These are phyloP conservation scores for Xenotilapia caudafasciata DNA, from an alignment of 2,113 vertebrate genomes.

Conservation along the genomic window DNA sequence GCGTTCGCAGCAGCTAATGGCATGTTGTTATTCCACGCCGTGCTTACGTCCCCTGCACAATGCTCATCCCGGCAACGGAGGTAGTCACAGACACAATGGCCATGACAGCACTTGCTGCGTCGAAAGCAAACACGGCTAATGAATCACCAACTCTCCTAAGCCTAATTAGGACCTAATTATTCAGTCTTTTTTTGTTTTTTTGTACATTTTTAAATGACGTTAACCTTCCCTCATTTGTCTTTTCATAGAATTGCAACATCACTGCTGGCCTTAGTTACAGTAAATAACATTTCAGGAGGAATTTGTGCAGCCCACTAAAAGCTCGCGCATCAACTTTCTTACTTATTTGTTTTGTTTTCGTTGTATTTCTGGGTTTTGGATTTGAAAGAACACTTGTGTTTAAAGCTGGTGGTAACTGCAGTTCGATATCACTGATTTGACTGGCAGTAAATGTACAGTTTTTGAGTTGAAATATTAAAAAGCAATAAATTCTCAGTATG, in stretches of 20 bases:
- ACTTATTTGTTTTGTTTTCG: not conserved
- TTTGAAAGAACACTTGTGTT: not conserved
- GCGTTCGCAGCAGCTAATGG: not conserved
- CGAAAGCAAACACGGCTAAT: not conserved
- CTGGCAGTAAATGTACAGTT: not conserved
- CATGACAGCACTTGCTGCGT: not conserved
- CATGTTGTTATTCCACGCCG: not conserved
- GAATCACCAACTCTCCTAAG: constrained; percentile 1
- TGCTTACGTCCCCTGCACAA: not conserved
- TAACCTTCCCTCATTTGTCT: not conserved
- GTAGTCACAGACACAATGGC: not conserved
- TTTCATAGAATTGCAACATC: not conserved
- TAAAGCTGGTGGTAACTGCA: not conserved
- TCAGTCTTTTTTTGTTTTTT: not conserved
- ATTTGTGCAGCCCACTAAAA: not conserved
- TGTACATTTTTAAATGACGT: not conserved
- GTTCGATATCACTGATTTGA: not conserved
- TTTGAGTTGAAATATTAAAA: not conserved
- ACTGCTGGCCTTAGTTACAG: not conserved
- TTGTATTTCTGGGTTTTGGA: not conserved
- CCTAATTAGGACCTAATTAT: constrained; percentile 42
- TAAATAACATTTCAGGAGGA: not conserved
- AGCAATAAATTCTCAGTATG: not conserved
- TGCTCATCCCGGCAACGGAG: not conserved
- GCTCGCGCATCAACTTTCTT: not conserved